phyloP scores from a whole-genome alignment of 2,888 invertebrate species.

The Rhimphoctona megacephalus region DNA sequence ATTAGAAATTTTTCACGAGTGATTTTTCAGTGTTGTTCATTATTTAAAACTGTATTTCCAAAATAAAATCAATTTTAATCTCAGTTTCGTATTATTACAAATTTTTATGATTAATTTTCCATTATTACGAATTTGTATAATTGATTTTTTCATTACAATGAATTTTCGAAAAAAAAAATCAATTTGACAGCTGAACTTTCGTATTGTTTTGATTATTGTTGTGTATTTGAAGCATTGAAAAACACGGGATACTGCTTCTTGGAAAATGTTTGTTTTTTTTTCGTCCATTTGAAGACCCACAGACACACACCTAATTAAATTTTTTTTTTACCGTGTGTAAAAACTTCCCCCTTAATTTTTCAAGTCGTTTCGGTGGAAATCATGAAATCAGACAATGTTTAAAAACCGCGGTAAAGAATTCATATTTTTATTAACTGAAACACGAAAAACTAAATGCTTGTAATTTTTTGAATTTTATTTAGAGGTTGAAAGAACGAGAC shows the following conservation, averaged over 20 bases:
- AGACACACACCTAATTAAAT: background rate
- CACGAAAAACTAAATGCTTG: background rate
- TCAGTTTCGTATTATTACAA: background rate
- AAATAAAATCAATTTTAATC: background rate
- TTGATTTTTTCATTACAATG: background rate
- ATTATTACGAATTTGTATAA: background rate
- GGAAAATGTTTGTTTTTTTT: background rate
- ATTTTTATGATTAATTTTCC: background rate
- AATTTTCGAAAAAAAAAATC: background rate
- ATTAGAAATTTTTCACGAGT: background rate
- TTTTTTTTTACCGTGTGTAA: background rate
- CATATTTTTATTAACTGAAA: slow-evolving; percentile 57
- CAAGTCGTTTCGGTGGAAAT: slow-evolving; percentile 7
- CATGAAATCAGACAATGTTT: slow-evolving; percentile 28
- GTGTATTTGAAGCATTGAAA: background rate
- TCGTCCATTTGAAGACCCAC: background rate
- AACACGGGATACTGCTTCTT: background rate
- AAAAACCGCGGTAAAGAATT: slow-evolving; percentile 36
- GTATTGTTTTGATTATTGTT: background rate
- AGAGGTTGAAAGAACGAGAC: background rate
- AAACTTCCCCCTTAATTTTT: slow-evolving; percentile 40
- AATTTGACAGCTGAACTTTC: background rate
- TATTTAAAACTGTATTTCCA: background rate
- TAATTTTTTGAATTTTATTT: background rate
- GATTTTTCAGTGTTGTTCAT: background rate